phyloP scores from a whole-genome alignment of 1,140 invertebrate genomes.

The Limonius californicus region DNA sequence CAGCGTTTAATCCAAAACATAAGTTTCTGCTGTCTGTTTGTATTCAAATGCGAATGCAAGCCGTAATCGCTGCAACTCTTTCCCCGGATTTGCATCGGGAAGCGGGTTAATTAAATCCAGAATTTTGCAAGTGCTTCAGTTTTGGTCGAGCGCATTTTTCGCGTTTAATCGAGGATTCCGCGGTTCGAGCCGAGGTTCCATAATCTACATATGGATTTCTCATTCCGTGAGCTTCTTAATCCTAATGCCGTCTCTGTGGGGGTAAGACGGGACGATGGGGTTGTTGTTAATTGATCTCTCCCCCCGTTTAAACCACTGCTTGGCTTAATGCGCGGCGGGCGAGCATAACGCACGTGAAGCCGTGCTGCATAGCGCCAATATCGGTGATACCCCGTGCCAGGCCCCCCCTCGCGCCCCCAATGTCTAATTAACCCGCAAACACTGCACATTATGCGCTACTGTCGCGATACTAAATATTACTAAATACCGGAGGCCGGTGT shows the following conservation, averaged over 20 bases:
- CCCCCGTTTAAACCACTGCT: slow-evolving; percentile 26
- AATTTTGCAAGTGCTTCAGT: neutral
- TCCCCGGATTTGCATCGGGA: neutral
- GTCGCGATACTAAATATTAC: slow-evolving; percentile 25
- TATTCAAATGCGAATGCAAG: neutral
- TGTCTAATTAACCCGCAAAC: slow-evolving; percentile 46
- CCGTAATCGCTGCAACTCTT: neutral
- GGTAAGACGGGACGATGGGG: slow-evolving; percentile 19
- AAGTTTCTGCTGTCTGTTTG: neutral
- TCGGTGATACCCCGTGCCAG: slow-evolving; percentile 45
- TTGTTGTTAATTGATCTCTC: slow-evolving; percentile 25
- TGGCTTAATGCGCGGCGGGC: slow-evolving; percentile 10
- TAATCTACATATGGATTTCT: slow-evolving; percentile 44
- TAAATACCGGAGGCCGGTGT: slow-evolving; percentile 14
- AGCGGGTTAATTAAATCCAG: slow-evolving; percentile 1
- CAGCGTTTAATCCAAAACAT: too few relatives aligned
- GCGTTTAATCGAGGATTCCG: neutral
- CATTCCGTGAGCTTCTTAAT: slow-evolving; percentile 41
- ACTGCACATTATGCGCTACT: slow-evolving; percentile 40
- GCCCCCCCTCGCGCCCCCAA: slow-evolving; percentile 27
- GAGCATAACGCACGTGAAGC: slow-evolving; percentile 31
- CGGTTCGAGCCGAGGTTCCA: slow-evolving; percentile 13
- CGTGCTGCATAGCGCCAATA: slow-evolving; percentile 43
- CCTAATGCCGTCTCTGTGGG: slow-evolving; percentile 36
- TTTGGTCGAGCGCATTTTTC: neutral